These are phyloP conservation scores for Notiomystis cincta DNA, from an alignment of 2,113 vertebrate genomes.

Conservation along the genomic window DNA sequence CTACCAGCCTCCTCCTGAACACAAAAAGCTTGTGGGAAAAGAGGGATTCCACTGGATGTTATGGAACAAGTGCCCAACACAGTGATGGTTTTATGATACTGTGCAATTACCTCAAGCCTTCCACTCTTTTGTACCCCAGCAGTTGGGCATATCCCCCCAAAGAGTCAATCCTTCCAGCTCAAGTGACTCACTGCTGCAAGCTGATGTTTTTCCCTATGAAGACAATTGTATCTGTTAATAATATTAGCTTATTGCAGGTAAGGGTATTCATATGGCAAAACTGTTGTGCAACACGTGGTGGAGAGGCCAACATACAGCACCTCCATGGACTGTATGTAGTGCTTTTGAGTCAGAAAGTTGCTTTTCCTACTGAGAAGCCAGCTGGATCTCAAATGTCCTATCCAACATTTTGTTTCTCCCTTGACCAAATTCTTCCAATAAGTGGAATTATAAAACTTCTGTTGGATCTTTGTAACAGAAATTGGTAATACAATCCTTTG, in stretches of 20 bases:
- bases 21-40: not conserved
- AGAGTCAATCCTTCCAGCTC: not conserved
- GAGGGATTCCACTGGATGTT: not conserved
- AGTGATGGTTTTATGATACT: not conserved
- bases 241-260: not conserved
- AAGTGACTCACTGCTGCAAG: not conserved
- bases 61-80: not conserved
- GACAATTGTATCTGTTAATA: not conserved
- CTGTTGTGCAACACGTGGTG: not conserved
- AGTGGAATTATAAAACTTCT: not conserved
- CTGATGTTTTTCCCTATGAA: not conserved
- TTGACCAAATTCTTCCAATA: not conserved
- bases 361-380: not conserved
- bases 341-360: not conserved
- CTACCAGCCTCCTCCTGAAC: not conserved
- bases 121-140: not conserved
- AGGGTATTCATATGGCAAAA: not conserved
- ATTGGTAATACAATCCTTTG: not conserved
- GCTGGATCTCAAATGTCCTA: not conserved
- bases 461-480: not conserved
- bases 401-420: not conserved
- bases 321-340: accelerated
- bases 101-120: not conserved
- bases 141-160: not conserved
- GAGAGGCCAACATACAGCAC: not conserved